Conservation (phyloP, 2,888 invertebrate species). For the Philopedon plagiatum region DNA sequence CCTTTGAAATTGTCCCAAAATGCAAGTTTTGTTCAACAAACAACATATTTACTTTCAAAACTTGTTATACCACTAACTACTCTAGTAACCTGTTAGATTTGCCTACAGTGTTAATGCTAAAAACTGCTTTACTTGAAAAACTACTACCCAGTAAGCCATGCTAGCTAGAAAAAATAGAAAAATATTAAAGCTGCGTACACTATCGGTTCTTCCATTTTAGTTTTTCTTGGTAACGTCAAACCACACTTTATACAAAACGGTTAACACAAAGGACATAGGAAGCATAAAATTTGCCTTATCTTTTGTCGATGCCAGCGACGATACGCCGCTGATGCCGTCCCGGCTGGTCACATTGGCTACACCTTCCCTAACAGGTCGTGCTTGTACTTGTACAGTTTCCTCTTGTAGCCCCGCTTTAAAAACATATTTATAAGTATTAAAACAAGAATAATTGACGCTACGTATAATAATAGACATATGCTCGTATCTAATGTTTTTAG, state of each 20-base stretch:
- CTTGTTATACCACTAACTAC: neutral
- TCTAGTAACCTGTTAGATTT: neutral
- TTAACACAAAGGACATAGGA: slow-evolving; percentile 41
- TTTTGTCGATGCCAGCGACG: slow-evolving; percentile 41
- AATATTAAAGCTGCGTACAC: neutral
- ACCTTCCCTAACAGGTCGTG: slow-evolving; percentile 81
- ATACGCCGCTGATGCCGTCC: neutral
- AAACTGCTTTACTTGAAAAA: neutral
- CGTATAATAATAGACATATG: slow-evolving; percentile 64
- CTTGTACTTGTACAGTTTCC: slow-evolving; percentile 81
- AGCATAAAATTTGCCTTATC: slow-evolving; percentile 49
- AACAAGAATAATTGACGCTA: slow-evolving; percentile 75
- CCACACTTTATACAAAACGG: slow-evolving; percentile 26
- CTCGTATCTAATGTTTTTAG: slow-evolving; percentile 64
- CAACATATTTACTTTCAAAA: neutral
- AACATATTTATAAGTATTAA: slow-evolving; percentile 78
- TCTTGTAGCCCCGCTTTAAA: slow-evolving; percentile 80
- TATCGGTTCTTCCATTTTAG: neutral
- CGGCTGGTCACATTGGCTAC: slow-evolving; percentile 60
- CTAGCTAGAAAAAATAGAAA: neutral
- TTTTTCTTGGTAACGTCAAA: neutral
- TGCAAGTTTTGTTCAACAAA: too few relatives aligned
- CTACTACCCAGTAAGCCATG: slow-evolving; percentile 6
- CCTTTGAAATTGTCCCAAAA: neutral
- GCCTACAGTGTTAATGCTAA: neutral